Conservation (phyloP, 2,113 vertebrate species). For the Rhynchopsitta pachyrhyncha region DNA sequence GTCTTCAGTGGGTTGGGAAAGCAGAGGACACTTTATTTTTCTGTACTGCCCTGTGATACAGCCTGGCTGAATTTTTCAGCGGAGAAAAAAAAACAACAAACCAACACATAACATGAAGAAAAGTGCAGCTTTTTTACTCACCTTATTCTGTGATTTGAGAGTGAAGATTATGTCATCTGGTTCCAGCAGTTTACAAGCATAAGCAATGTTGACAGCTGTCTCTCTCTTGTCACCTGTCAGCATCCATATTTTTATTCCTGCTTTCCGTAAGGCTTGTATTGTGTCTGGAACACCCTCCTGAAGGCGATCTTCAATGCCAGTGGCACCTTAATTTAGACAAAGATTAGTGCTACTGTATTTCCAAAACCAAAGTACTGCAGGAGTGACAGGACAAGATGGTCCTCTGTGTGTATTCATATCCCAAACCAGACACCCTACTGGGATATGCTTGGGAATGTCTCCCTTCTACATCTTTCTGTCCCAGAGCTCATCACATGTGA, state of each 20-base stretch:
- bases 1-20: background rate
- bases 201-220: conserved; percentile 91
- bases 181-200: conserved; percentile 86
- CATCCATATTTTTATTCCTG: conserved; percentile 93
- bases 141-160: conserved; percentile 81
- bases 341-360: background rate
- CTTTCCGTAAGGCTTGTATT: conserved; percentile 85
- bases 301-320: conserved; percentile 91
- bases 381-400: background rate
- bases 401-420: background rate
- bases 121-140: conserved; percentile 51
- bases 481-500: background rate
- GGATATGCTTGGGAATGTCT: background rate
- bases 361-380: background rate
- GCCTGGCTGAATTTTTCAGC: background rate
- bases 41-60: background rate
- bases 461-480: background rate
- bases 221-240: conserved; percentile 95
- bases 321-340: conserved; percentile 79
- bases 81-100: background rate
- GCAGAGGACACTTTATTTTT: background rate
- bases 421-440: background rate
- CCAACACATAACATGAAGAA: background rate
- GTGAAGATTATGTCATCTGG: conserved; percentile 81
- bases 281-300: conserved; percentile 94